Percentiles rank a stretch among this genome's conserved stretches.
These are phyloP conservation scores for Vanessa atalanta DNA, from an alignment of 1,140 invertebrate species.

Conservation along the genomic window DNA sequence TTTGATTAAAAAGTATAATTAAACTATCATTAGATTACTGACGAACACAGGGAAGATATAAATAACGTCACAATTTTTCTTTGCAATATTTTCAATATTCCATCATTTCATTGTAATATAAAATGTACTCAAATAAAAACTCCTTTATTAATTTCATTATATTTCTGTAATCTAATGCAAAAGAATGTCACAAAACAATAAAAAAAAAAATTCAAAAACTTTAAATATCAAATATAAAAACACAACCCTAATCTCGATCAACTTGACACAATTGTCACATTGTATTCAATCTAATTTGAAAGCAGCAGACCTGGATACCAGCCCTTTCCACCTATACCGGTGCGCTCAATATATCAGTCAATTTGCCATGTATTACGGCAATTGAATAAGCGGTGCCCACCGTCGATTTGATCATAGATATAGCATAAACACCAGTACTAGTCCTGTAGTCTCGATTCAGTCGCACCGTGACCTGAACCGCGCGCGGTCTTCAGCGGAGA, in stretches of 20 bases:
- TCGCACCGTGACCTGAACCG: slow-evolving; percentile 39
- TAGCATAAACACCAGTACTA: slow-evolving; percentile 39
- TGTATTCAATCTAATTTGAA: background rate
- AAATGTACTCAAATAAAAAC: too few species aligned
- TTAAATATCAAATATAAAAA: background rate
- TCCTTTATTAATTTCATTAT: too few species aligned
- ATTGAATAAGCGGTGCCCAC: slow-evolving; percentile 58
- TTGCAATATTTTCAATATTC: too few species aligned
- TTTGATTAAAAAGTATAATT: too few species aligned
- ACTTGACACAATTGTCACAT: background rate
- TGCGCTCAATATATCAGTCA: slow-evolving; percentile 44
- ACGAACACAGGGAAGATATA: too few species aligned
- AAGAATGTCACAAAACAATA: too few species aligned
- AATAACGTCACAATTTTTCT: too few species aligned
- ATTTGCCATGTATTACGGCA: slow-evolving; percentile 57
- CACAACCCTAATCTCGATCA: background rate
- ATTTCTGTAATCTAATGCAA: too few species aligned
- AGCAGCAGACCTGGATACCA: background rate
- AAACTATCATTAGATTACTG: too few species aligned
- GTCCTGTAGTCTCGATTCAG: slow-evolving; percentile 47
- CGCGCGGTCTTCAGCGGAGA: slow-evolving; percentile 49
- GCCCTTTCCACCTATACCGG: slow-evolving; percentile 23
- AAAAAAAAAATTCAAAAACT: background rate
- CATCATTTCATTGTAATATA: too few species aligned
- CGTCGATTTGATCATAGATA: slow-evolving; percentile 51